A percentile compares a stretch with the other conserved stretches of the same genome.
phyloP scores from a whole-genome alignment of 2,113 vertebrate genomes.

The Dermatemys mawii region DNA sequence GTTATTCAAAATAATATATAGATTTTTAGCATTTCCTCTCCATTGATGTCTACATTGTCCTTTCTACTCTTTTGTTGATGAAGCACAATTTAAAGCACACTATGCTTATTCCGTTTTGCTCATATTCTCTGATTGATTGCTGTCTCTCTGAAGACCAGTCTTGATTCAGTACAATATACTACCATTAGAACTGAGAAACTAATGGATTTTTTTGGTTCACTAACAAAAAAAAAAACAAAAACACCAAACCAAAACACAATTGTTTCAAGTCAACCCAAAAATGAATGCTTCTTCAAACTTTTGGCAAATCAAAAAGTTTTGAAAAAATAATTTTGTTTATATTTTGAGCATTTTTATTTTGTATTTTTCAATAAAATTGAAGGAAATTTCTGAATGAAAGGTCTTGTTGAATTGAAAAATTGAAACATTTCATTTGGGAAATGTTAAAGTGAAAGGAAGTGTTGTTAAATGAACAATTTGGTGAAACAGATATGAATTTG shows the following conservation, averaged over 20 bases:
- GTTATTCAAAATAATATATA: slow-evolving; percentile 81
- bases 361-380: too few relatives aligned
- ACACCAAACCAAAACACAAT: neutral
- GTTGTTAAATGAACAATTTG: neutral
- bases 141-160: slow-evolving; percentile 24
- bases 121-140: slow-evolving; percentile 4
- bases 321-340: neutral
- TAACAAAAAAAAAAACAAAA: neutral
- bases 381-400: neutral
- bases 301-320: neutral
- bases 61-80: slow-evolving; percentile 52
- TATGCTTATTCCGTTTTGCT: slow-evolving; percentile 29
- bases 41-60: slow-evolving; percentile 73
- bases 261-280: neutral
- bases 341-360: neutral
- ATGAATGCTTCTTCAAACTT: neutral
- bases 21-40: slow-evolving; percentile 77
- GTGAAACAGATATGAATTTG: neutral
- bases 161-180: slow-evolving; percentile 8
- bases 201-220: neutral
- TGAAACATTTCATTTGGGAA: neutral
- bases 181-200: neutral
- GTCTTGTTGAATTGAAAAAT: neutral
- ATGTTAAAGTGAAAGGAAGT: neutral
- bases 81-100: slow-evolving; percentile 34